A percentile compares a stretch with the other conserved stretches of the same genome.
phyloP scores from a whole-genome alignment of 2,888 invertebrate species.

The Stegana nigrithorax region DNA sequence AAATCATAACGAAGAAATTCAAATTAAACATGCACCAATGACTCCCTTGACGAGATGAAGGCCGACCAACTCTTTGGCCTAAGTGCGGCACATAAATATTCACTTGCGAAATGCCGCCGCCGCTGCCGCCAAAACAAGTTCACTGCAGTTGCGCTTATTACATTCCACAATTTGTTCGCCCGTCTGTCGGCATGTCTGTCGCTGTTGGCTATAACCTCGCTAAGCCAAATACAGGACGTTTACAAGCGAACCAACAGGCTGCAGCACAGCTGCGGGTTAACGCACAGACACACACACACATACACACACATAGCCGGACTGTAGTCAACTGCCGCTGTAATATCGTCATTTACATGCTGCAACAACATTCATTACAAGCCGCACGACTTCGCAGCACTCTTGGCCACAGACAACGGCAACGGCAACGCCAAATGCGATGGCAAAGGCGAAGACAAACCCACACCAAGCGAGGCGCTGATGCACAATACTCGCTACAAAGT shows the following conservation, averaged over 20 bases:
- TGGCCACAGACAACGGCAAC: not conserved
- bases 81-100: too few species aligned
- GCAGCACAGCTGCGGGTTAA: slow-evolving; percentile 47
- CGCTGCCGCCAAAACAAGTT: too few species aligned
- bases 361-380: slow-evolving; percentile 28
- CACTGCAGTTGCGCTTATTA: too few species aligned
- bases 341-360: slow-evolving; percentile 40
- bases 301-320: not conserved
- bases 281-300: slow-evolving; percentile 51
- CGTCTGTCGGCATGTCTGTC: slow-evolving; percentile 15
- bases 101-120: too few species aligned
- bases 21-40: too few species aligned
- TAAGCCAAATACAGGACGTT: slow-evolving; percentile 29
- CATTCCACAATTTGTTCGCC: slow-evolving; percentile 6
- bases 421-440: too few species aligned
- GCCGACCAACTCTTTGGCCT: too few species aligned
- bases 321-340: slow-evolving; percentile 22
- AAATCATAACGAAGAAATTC: too few species aligned
- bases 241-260: not conserved
- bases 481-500: slow-evolving; percentile 13
- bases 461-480: slow-evolving; percentile 11
- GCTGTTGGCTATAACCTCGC: slow-evolving; percentile 45
- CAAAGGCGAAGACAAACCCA: too few species aligned
- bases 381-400: not conserved
- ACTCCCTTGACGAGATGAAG: too few species aligned